Percentiles rank a stretch among this genome's conserved stretches.
Evolutionary conservation across 1,140 invertebrate genomes (phyloP).

Genomic region (Platorchestia sp.): DNA sequence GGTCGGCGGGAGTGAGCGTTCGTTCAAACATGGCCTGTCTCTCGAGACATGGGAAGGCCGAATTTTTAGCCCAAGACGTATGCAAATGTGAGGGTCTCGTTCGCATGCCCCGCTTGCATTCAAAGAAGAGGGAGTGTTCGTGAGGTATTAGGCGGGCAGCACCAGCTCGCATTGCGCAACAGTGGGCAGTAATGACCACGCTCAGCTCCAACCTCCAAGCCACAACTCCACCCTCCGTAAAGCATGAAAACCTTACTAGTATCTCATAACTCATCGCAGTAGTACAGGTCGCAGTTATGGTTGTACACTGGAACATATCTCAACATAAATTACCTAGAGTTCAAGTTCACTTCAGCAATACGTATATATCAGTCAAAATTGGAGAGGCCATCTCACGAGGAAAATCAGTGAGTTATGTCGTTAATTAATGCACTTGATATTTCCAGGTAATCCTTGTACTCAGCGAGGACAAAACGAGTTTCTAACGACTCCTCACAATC

Average conservation of each 20-base stretch:
- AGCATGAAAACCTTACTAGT: neutral
- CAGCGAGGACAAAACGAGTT: neutral
- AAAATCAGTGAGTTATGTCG: neutral
- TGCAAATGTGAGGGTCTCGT: constrained; percentile 47
- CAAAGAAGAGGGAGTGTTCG: constrained; percentile 8
- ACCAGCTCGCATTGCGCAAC: constrained; percentile 23
- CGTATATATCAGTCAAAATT: neutral
- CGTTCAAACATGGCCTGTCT: constrained; percentile 4
- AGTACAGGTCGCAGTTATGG: neutral
- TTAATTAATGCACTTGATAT: neutral
- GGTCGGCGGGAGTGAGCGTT: neutral
- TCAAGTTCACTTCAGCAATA: neutral
- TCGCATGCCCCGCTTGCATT: constrained; percentile 8
- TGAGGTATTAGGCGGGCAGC: neutral
- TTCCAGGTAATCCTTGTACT: neutral
- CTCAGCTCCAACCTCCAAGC: neutral
- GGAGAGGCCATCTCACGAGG: neutral
- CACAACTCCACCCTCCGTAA: neutral
- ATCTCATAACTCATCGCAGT: neutral
- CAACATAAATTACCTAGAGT: neutral
- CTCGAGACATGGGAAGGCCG: constrained; percentile 39
- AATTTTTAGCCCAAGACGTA: constrained; percentile 21
- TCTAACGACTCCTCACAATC: neutral
- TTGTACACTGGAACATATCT: neutral
- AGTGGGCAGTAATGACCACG: neutral